These are phyloP conservation scores for Lasioglossum baleicum DNA, from an alignment of 1,140 invertebrate genomes.

Conservation along the genomic window DNA sequence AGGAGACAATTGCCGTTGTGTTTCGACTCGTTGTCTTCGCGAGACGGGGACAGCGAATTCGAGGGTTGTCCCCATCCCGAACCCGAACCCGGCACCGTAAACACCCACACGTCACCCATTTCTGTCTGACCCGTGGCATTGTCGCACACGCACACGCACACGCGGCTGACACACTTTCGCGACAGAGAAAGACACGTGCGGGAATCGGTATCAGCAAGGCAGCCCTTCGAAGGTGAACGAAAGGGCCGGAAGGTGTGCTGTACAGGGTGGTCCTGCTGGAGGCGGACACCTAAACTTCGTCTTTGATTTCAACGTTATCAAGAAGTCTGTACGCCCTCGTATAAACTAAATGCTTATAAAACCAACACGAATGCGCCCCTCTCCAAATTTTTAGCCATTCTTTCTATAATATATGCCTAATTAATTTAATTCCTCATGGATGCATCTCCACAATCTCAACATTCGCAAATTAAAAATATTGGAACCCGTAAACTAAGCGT, in stretches of 20 bases:
- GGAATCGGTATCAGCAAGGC: conserved; percentile 10
- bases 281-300: no score
- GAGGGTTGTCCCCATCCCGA: conserved; percentile 37
- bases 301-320: no score
- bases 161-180: conserved; percentile 70
- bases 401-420: no score
- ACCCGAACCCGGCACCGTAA: conserved; percentile 33
- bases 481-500: no score
- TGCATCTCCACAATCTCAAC: no score
- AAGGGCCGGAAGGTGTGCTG: conserved; percentile 16
- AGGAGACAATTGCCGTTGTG: conserved; percentile 1
- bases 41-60: conserved; percentile 15
- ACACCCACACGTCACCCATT: conserved; percentile 43
- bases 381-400: no score
- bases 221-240: conserved; percentile 57
- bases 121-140: conserved; percentile 32
- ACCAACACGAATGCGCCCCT: no score
- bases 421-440: no score
- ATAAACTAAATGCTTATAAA: no score
- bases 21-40: not conserved
- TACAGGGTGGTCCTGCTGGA: no score
- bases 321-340: no score
- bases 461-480: no score
- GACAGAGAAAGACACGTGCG: conserved; percentile 55
- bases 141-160: conserved; percentile 49